A percentile compares a stretch with the other conserved stretches of the same genome.
phyloP scores from a whole-genome alignment of 2,113 vertebrate species.

The Hippolais icterina region DNA sequence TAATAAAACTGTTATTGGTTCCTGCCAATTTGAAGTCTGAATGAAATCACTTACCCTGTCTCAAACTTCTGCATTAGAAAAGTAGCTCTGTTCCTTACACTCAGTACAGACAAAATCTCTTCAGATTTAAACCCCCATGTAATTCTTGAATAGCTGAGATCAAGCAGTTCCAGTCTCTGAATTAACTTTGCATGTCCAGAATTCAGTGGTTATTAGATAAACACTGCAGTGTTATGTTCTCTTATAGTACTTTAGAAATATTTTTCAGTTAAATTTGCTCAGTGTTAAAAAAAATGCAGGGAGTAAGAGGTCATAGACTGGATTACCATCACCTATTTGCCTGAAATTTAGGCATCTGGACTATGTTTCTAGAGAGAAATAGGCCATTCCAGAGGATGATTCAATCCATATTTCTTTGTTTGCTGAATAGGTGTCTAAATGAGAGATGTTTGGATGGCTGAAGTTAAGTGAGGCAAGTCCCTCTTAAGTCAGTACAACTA shows the following conservation, averaged over 20 bases:
- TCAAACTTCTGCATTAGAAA: background rate
- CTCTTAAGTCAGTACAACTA: background rate
- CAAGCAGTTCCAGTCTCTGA: background rate
- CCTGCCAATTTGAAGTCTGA: background rate
- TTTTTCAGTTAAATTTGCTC: background rate
- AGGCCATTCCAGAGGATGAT: background rate
- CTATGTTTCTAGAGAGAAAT: background rate
- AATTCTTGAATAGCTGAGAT: background rate
- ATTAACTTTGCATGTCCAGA: background rate
- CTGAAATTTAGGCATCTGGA: background rate
- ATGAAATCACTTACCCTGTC: conserved; percentile 14
- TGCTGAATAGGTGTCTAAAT: background rate
- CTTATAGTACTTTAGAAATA: background rate
- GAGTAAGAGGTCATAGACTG: background rate
- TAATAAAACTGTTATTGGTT: background rate
- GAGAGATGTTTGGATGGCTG: background rate
- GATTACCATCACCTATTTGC: background rate
- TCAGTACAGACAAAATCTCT: background rate
- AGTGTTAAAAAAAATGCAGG: background rate
- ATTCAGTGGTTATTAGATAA: background rate
- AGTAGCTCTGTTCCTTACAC: background rate
- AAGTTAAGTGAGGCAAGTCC: background rate
- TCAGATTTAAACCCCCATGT: background rate
- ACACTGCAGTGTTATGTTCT: background rate
- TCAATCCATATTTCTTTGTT: background rate